Evolutionary conservation across 2,888 invertebrate genomes (phyloP), one percentile per base, ranked within the genome.

Genomic region (Hypolimnas misippus): DNA sequence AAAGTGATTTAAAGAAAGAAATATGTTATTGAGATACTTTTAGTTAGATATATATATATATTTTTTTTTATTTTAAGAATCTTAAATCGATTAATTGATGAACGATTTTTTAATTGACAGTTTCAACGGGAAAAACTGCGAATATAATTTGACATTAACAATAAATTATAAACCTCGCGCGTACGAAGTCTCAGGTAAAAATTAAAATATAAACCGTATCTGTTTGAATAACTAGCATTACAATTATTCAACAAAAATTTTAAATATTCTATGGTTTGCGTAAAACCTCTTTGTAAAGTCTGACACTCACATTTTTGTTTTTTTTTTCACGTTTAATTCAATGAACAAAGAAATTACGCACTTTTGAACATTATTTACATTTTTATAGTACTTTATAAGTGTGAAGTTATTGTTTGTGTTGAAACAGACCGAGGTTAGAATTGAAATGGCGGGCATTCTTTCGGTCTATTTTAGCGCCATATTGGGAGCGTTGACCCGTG

Each of bases 381-480:
- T 44, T 56, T 62, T 53, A 68, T 65, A 42, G 52, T 64, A 58
- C 46, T 51, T 44, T 62, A 59, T 19, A 73, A 75, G 78, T 76
- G 76, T 77, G 72, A 78, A 78, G 73, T 76, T 72, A 40, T 40
- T 73, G 75, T 69, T 63, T 70, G 76, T 83, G 6, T 46, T 46
- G 79, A 82, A 86, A 83, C n/a, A n/a, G n/a, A n/a, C 83, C 77
- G 84, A 89, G 87, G 89, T 89, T 89, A 87, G 77, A 84, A 83
- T 83, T 79, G 82, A 84, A 87, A 87, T 89, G 87, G 89, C 88
- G 87, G 82, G 87, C 86, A 88, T 88, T 87, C 87, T 86, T 84
- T 81, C 77, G 84, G 85, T 89, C 90, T 90, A 90, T 90, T 90
- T 89, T 85, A 84, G 85, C 89, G 88, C 89, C 87, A 86, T 89